Conservation (phyloP, 1,140 invertebrate species). For the Trichogramma pretiosum region DNA sequence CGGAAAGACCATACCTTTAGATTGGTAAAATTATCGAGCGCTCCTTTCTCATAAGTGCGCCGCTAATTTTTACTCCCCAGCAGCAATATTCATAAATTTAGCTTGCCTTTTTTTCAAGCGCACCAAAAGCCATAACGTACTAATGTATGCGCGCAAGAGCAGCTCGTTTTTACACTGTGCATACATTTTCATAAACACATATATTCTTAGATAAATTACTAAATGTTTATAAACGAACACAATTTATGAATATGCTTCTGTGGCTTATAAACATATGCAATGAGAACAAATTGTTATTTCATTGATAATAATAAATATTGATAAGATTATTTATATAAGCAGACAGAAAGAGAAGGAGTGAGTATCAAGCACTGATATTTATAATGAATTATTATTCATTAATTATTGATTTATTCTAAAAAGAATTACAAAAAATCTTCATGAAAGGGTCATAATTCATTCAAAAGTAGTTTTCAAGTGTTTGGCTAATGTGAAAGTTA, state of each 20-base stretch:
- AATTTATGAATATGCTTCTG: constrained; percentile 25
- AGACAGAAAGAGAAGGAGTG: constrained; percentile 49
- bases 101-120: neutral
- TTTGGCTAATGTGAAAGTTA: too few species aligned
- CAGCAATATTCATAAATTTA: constrained; percentile 1
- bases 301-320: constrained; percentile 26
- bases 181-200: too few species aligned
- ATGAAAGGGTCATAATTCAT: too few species aligned
- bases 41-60: too few species aligned
- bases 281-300: constrained; percentile 22
- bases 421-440: neutral
- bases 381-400: constrained; percentile 29
- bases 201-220: too few species aligned
- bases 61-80: too few species aligned
- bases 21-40: too few species aligned
- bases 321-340: constrained; percentile 42
- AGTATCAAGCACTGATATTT: constrained; percentile 44
- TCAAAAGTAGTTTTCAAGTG: too few species aligned
- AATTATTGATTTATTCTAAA: constrained; percentile 15
- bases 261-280: constrained; percentile 31
- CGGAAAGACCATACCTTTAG: constrained; percentile 17
- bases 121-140: neutral
- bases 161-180: too few species aligned
- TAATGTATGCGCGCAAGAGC: too few species aligned
- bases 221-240: constrained; percentile 11